Base-by-base conservation (phyloP, 1,140 invertebrate species). In the Drosophila asahinai region DNA sequence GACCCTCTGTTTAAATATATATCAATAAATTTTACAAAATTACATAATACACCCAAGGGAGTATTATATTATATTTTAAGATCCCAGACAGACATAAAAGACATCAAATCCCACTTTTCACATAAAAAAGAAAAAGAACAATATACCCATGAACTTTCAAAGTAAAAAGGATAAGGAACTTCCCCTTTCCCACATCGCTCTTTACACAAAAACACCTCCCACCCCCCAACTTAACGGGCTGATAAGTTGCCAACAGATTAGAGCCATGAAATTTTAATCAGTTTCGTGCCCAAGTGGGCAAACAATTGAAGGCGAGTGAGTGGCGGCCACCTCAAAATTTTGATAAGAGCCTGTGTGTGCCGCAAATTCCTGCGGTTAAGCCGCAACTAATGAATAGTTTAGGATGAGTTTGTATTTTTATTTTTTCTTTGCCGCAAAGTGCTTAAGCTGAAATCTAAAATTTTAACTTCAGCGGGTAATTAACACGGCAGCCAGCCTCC, bases 321-420 rank as follows among this genome's bases (percentile, higher is more conserved):
- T n/a, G 54, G 54, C 14, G 54, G 63, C 51, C 71, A 63, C n/a
- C 75, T 63, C 54, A 54, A 78, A 81, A 61, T 78, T 78, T 86
- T 84, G 82, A 86, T 86, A 84, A 82, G 61, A 61, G 48, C n/a
- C 27, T 45, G 51, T 52, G 51, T 54, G 19, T 38, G 49, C 48
- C 79, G 19, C 65, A 86, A 70, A 86, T 86, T 82, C 61, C 57
- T 75, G 82, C 49, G 82, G 82, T 82, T 74, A 27, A 25, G 45
- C 49, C 62, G 25, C 65, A 45, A 42, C 78, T 75, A 75, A 75
- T 75, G 72, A 75, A 75, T 75, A 75, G 72, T 75, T 64, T 60
- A 27, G 49, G 19, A 0, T 5, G 38, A 2, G 30, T 19, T 15
- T 17, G 22, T 54, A 4, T 30, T 19, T 38, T 36, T 25, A 25